phyloP scores from a whole-genome alignment of 2,888 invertebrate species.

The Caenorhabditis sp. region DNA sequence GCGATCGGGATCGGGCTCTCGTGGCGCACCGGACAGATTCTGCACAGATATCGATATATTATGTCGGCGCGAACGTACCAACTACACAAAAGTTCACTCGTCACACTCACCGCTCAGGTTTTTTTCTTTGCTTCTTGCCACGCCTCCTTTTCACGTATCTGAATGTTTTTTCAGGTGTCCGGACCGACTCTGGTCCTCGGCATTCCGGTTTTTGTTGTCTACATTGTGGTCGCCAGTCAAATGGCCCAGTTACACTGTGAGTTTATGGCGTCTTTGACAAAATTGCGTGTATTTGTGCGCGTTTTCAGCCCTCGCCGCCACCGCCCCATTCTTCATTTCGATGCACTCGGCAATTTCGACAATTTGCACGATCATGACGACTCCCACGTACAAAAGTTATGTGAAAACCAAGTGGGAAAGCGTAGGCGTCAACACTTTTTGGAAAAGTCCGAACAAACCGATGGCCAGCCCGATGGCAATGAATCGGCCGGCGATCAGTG shows the following conservation, averaged over 20 bases:
- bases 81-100: constrained; percentile 21
- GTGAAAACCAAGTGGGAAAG: no score
- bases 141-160: no score
- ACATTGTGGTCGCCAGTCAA: constrained; percentile 35
- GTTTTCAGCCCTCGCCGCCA: constrained; percentile 29
- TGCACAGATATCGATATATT: constrained; percentile 35
- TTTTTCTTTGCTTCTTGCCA: no score
- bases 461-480: no score
- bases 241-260: constrained; percentile 29
- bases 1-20: constrained; percentile 24
- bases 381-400: constrained; percentile 9
- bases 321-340: constrained; percentile 34
- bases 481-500: no score
- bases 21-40: constrained; percentile 34
- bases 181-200: constrained; percentile 34
- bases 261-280: no score
- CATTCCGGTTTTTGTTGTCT: constrained; percentile 23
- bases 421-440: no score
- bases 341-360: constrained; percentile 34
- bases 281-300: no score
- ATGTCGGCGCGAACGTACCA: constrained; percentile 40
- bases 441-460: no score
- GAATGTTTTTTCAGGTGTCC: constrained; percentile 19
- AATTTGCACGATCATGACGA: constrained; percentile 16
- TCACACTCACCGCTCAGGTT: constrained; percentile 38